Percentiles rank a stretch among this genome's conserved stretches.
phyloP scores from a whole-genome alignment of 2,113 vertebrate species.

The Arvicanthis niloticus region DNA sequence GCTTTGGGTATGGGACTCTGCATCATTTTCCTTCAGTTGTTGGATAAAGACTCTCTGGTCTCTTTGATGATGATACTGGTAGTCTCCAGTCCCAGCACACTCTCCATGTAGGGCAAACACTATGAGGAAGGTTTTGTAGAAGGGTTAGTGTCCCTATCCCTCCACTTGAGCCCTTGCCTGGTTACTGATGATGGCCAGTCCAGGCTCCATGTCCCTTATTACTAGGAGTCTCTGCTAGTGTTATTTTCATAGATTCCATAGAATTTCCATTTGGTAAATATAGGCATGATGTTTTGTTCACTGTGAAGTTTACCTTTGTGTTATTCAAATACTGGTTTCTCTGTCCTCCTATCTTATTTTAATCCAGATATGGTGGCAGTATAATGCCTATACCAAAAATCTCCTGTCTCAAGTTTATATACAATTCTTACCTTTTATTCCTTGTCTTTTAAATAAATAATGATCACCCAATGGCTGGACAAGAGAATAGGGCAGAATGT shows the following conservation, averaged over 20 bases:
- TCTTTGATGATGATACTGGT: background rate
- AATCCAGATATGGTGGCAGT: too few species aligned
- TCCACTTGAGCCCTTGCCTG: background rate
- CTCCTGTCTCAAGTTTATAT: too few species aligned
- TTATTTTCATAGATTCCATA: background rate
- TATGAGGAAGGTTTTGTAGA: background rate
- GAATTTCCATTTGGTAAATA: background rate
- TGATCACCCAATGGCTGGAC: too few species aligned
- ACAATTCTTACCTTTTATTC: too few species aligned
- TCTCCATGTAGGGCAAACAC: background rate
- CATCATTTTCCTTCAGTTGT: background rate
- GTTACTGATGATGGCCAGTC: background rate
- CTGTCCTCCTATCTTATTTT: too few species aligned
- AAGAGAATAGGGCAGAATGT: too few species aligned
- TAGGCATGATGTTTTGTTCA: too few species aligned
- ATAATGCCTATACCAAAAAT: too few species aligned
- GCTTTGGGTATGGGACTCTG: background rate
- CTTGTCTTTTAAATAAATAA: too few species aligned
- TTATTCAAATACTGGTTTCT: too few species aligned
- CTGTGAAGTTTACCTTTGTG: too few species aligned
- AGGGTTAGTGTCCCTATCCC: background rate
- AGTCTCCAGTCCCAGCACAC: background rate
- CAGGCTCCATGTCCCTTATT: background rate
- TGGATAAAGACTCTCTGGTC: background rate
- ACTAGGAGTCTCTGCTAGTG: background rate